phyloP scores from a whole-genome alignment of 2,113 vertebrate genomes.

The Physeter macrocephalus region DNA sequence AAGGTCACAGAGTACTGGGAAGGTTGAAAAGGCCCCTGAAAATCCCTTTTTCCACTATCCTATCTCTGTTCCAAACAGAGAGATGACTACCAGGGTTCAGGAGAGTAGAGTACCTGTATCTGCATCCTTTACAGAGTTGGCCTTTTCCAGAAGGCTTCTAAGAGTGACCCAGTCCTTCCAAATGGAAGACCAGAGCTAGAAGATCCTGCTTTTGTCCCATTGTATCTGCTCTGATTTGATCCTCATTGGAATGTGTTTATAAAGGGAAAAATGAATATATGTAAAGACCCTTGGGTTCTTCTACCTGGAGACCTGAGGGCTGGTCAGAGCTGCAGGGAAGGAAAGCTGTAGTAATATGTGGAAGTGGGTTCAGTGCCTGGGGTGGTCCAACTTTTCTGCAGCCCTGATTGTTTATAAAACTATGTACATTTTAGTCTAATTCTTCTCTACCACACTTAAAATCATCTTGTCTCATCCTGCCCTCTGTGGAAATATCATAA shows the following conservation, averaged over 20 bases:
- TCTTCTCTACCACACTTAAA: neutral
- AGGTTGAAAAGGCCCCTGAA: neutral
- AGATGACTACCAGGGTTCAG: neutral
- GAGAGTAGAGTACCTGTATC: neutral
- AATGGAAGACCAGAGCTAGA: neutral
- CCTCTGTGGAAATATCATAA: neutral
- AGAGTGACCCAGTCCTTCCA: neutral
- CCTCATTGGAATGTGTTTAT: neutral
- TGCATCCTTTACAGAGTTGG: neutral
- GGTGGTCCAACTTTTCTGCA: neutral
- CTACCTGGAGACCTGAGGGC: neutral
- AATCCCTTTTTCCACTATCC: neutral
- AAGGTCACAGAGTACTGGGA: neutral
- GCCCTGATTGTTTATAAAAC: neutral
- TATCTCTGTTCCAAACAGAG: neutral
- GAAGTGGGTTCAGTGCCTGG: rapidly evolving
- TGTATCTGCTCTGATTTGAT: neutral
- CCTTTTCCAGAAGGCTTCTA: neutral
- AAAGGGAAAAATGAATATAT: neutral
- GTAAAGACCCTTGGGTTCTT: neutral
- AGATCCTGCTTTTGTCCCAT: neutral
- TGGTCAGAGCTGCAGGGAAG: neutral
- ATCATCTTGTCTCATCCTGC: neutral
- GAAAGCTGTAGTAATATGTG: neutral
- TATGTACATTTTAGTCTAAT: neutral